A percentile compares a stretch with the other conserved stretches of the same genome.
phyloP scores from a whole-genome alignment of 92 coral and sea anemone genomes.

The Paramuricea clavata region DNA sequence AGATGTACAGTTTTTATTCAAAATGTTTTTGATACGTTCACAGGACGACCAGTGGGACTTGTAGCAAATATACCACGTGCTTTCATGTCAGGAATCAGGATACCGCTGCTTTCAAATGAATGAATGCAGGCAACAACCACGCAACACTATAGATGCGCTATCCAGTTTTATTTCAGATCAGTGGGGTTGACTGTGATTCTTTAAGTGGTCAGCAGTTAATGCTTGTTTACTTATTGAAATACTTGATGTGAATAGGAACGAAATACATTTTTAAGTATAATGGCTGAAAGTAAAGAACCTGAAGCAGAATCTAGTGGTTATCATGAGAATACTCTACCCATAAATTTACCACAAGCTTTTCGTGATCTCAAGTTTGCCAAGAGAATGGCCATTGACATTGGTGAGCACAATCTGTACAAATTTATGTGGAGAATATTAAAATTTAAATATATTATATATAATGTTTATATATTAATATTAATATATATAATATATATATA shows the following conservation, averaged over 20 bases:
- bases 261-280: neutral
- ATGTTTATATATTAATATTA: too few species aligned
- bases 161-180: too few species aligned
- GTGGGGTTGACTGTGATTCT: neutral
- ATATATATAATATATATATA: too few species aligned
- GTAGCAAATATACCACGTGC: neutral
- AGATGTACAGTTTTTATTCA: neutral
- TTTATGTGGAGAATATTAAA: too few species aligned
- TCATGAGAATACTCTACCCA: constrained; percentile 46
- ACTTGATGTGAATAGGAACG: neutral
- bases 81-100: neutral
- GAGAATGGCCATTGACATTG: constrained; percentile 94
- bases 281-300: neutral
- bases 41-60: neutral
- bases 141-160: too few species aligned
- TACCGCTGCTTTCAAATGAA: neutral
- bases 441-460: too few species aligned
- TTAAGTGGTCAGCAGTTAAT: too few species aligned
- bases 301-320: constrained; percentile 15
- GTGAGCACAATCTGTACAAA: constrained; percentile 58
- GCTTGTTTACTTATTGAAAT: neutral
- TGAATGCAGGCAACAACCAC: neutral
- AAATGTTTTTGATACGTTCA: neutral
- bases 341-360: constrained; percentile 88
- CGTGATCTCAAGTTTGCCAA: constrained; percentile 93